phyloP scores from a whole-genome alignment of 2,113 vertebrate species.

The Suncus etruscus region DNA sequence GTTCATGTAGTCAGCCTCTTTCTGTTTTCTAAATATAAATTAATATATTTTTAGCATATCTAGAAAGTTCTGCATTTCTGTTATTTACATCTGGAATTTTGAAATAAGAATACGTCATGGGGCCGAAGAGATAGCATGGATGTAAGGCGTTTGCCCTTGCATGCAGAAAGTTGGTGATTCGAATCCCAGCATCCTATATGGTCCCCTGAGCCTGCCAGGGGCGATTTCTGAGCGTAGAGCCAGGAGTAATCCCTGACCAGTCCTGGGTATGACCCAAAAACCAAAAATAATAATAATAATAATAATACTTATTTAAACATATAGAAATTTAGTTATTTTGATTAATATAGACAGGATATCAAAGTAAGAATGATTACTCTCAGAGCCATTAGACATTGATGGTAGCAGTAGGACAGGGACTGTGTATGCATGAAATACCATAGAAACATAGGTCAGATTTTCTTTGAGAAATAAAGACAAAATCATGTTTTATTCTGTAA shows the following conservation, averaged over 20 bases:
- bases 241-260: too few relatives aligned
- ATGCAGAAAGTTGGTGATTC: too few relatives aligned
- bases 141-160: too few relatives aligned
- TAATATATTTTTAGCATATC: background rate
- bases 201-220: too few relatives aligned
- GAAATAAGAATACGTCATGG: background rate
- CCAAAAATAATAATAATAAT: background rate
- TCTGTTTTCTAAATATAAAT: background rate
- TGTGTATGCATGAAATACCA: conserved; percentile 20
- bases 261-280: too few relatives aligned
- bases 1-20: background rate
- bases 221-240: too few relatives aligned
- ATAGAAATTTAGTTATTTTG: conserved; percentile 46
- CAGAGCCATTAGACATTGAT: conserved; percentile 32
- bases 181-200: too few relatives aligned
- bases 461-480: background rate
- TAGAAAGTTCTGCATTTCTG: background rate
- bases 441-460: background rate
- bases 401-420: background rate
- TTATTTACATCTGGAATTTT: conserved; percentile 42
- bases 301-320: conserved; percentile 13
- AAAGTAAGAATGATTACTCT: background rate
- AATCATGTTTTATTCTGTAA: conserved; percentile 31
- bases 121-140: too few relatives aligned
- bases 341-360: conserved; percentile 11